Evolutionary conservation across 2,113 vertebrate genomes (phyloP).

Genomic region (Tautogolabrus adspersus): DNA sequence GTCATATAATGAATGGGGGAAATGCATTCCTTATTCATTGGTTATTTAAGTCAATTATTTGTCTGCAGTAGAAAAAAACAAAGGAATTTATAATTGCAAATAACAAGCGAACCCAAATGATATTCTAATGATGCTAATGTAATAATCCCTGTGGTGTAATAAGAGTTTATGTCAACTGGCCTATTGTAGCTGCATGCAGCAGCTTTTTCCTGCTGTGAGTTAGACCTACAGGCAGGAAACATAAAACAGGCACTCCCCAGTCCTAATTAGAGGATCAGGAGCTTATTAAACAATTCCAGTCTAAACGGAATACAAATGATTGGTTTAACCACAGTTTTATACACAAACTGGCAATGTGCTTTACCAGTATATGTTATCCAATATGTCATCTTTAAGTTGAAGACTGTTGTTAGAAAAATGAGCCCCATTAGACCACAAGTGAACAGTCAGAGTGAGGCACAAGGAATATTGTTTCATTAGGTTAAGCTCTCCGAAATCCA

Average conservation of each 20-base stretch:
- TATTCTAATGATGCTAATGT: slow-evolving; percentile 71
- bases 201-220: slow-evolving; percentile 69
- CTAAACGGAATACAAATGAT: slow-evolving; percentile 68
- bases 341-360: slow-evolving; percentile 53
- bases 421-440: slow-evolving; percentile 30
- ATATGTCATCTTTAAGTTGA: not conserved
- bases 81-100: slow-evolving; percentile 72
- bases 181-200: slow-evolving; percentile 63
- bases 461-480: slow-evolving; percentile 9
- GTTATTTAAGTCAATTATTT: slow-evolving; percentile 76
- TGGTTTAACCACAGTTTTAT: slow-evolving; percentile 72
- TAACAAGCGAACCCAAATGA: slow-evolving; percentile 64
- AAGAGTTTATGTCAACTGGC: slow-evolving; percentile 59
- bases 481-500: slow-evolving; percentile 18
- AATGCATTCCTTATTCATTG: slow-evolving; percentile 60
- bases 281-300: slow-evolving; percentile 78
- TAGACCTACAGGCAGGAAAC: slow-evolving; percentile 64
- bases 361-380: slow-evolving; percentile 13
- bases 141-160: slow-evolving; percentile 70
- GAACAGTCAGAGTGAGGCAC: slow-evolving; percentile 29
- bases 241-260: slow-evolving; percentile 56
- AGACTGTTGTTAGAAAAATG: not conserved
- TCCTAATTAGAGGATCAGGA: slow-evolving; percentile 73
- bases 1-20: slow-evolving; percentile 61
- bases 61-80: slow-evolving; percentile 55